These are phyloP conservation scores for Glossophaga mutica DNA, from an alignment of 2,797 vertebrate genomes.

Conservation along the genomic window DNA sequence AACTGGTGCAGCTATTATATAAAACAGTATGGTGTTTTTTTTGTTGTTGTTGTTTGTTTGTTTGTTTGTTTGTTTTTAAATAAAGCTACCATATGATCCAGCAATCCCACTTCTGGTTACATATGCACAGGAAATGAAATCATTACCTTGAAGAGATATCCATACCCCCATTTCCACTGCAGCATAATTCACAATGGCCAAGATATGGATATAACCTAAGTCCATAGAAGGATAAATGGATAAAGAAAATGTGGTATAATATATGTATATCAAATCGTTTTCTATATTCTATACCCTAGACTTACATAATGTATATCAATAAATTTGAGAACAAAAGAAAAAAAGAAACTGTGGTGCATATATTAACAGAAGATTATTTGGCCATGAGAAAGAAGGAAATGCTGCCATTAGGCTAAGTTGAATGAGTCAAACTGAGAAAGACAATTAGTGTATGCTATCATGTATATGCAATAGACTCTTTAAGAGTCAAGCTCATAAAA, in stretches of 20 bases:
- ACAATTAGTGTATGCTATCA: not conserved
- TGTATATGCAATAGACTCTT: not conserved
- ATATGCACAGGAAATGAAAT: not conserved
- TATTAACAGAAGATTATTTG: not conserved
- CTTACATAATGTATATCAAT: not conserved
- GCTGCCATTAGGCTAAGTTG: not conserved
- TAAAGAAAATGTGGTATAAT: not conserved
- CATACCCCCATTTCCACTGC: not conserved
- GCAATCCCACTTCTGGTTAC: not conserved
- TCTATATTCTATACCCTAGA: not conserved
- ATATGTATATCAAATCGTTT: not conserved
- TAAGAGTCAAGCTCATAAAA: not conserved
- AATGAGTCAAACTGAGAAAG: not conserved
- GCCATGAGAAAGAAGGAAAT: not conserved
- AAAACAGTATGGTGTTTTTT: not conserved
- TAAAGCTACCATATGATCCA: not conserved
- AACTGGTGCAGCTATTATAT: not conserved
- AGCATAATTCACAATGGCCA: not conserved
- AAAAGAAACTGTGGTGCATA: not conserved
- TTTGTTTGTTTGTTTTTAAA: no score
- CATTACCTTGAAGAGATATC: not conserved
- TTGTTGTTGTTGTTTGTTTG: no score
- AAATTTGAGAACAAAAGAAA: not conserved
- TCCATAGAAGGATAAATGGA: not conserved
- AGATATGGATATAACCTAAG: not conserved